Percentiles rank a stretch among this genome's conserved stretches.
phyloP scores from a whole-genome alignment of 2,797 vertebrate genomes.

The Typhlichthys eigenmanni region DNA sequence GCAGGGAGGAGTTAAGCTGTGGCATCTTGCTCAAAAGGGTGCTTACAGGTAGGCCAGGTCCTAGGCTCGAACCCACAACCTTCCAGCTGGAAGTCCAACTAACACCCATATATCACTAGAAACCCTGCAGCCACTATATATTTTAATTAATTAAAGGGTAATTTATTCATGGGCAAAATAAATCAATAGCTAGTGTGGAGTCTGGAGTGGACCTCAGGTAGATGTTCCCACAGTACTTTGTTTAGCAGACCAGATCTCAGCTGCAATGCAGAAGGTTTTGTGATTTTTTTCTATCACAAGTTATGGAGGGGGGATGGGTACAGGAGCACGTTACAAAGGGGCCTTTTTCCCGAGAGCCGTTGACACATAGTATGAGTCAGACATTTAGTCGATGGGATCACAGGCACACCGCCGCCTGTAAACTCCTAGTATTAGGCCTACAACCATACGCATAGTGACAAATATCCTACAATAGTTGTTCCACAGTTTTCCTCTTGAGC shows the following conservation, averaged over 20 bases:
- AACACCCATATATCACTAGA: too few relatives aligned
- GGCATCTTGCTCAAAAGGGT: too few relatives aligned
- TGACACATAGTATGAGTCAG: conserved; percentile 34
- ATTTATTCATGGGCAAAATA: conserved; percentile 23
- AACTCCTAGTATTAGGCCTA: conserved; percentile 6
- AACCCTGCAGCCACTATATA: too few relatives aligned
- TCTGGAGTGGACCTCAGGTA: neutral
- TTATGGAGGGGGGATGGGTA: conserved; percentile 13
- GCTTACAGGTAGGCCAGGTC: too few relatives aligned
- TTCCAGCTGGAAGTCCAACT: too few relatives aligned
- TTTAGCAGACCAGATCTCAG: conserved; percentile 17
- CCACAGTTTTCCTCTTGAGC: too few relatives aligned
- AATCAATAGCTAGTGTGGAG: conserved; percentile 22
- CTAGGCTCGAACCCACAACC: too few relatives aligned
- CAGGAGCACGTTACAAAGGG: conserved; percentile 38
- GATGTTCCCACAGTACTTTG: conserved; percentile 18
- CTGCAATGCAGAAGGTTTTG: conserved; percentile 9
- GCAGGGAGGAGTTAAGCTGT: too few relatives aligned
- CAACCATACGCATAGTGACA: neutral
- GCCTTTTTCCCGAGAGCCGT: conserved; percentile 15
- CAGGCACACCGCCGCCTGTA: conserved; percentile 13
- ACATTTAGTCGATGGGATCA: neutral
- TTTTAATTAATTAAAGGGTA: neutral
- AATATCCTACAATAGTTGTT: too few relatives aligned
- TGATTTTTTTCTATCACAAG: neutral